These are phyloP conservation scores for Vombatus ursinus DNA, from an alignment of 2,113 vertebrate genomes.

Conservation along the genomic window DNA sequence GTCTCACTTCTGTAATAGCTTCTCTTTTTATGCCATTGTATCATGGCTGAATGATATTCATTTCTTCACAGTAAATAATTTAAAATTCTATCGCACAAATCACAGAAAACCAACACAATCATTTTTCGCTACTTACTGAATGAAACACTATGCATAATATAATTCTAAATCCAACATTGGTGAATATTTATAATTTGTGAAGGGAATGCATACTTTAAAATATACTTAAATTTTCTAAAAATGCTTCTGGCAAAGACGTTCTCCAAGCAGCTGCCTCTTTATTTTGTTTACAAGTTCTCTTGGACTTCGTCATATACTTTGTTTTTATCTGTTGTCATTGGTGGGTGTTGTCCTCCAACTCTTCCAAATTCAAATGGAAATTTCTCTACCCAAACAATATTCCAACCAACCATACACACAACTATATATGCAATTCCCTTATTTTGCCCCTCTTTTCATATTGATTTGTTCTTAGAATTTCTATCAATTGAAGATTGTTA, in stretches of 20 bases:
- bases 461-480: background rate
- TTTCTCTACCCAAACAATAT: background rate
- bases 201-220: slow-evolving; percentile 45
- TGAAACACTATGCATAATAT: background rate
- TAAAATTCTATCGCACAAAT: background rate
- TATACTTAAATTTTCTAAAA: slow-evolving; percentile 9
- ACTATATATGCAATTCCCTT: background rate
- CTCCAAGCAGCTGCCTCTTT: background rate
- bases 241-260: slow-evolving; percentile 48
- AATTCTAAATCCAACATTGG: background rate
- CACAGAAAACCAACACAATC: background rate
- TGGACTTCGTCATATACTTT: background rate
- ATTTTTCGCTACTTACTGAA: background rate
- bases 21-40: background rate
- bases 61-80: slow-evolving; percentile 8
- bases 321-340: background rate
- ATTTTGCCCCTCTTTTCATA: background rate
- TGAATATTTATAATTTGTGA: slow-evolving; percentile 43
- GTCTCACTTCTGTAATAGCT: background rate
- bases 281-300: background rate
- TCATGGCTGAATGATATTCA: background rate
- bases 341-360: background rate
- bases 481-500: background rate
- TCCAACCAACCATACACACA: background rate
- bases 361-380: slow-evolving; percentile 40